Evolutionary conservation across 1,140 invertebrate genomes (phyloP).

Genomic region (Belonocnema kinseyi): DNA sequence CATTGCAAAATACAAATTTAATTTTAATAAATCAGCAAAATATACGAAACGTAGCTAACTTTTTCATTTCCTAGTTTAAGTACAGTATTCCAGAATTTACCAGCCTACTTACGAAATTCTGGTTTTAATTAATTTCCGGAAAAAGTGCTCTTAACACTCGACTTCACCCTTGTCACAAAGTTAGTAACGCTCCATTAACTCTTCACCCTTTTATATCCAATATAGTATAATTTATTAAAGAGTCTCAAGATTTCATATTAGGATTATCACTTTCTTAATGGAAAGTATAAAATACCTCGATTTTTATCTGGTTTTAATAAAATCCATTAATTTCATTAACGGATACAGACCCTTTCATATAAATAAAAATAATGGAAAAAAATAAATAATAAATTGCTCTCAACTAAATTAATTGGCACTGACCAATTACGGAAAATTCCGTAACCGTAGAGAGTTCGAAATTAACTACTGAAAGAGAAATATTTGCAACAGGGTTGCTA

Average conservation of each 20-base stretch:
- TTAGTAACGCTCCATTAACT: conserved; percentile 25
- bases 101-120: background rate
- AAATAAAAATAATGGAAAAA: too few species aligned
- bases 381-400: too few species aligned
- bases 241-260: background rate
- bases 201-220: background rate
- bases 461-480: too few species aligned
- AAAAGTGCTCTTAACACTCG: conserved; percentile 25
- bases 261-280: background rate
- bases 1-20: background rate
- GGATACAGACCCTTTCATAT: too few species aligned
- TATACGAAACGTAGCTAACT: background rate
- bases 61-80: background rate
- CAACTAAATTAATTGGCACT: too few species aligned
- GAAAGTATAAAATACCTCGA: background rate
- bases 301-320: background rate
- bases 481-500: too few species aligned
- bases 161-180: conserved; percentile 18
- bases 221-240: background rate
- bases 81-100: background rate
- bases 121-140: conserved; percentile 25
- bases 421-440: too few species aligned
- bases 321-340: too few species aligned
- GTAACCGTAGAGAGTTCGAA: too few species aligned
- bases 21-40: conserved; percentile 6